phyloP scores from a whole-genome alignment of 92 coral and sea anemone species.

The Anthopleura xanthogrammica region DNA sequence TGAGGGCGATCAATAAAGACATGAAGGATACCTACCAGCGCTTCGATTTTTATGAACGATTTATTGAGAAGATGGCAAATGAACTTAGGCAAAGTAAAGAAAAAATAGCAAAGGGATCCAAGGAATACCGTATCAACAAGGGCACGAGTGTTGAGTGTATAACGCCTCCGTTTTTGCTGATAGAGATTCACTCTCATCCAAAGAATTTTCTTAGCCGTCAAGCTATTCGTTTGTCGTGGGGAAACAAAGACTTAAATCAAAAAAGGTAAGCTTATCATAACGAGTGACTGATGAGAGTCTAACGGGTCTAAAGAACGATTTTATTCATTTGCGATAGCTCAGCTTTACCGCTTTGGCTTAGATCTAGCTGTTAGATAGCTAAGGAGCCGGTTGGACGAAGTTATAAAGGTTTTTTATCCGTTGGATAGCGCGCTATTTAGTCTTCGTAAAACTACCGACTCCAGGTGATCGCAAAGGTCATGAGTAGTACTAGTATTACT shows the following conservation, averaged over 20 bases:
- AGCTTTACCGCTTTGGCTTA: too few relatives aligned
- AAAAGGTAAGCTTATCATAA: conserved; percentile 13
- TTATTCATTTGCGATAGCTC: too few relatives aligned
- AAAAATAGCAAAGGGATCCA: background rate
- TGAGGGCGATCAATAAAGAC: background rate
- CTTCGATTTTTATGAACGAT: background rate
- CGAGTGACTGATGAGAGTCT: too few relatives aligned
- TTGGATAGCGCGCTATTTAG: too few relatives aligned
- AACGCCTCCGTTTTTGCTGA: conserved; percentile 52
- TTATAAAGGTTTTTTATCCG: too few relatives aligned
- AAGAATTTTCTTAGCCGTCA: conserved; percentile 57
- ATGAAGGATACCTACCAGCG: background rate
- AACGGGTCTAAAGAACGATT: too few relatives aligned
- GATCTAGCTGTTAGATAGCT: too few relatives aligned
- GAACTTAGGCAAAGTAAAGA: background rate
- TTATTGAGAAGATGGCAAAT: background rate
- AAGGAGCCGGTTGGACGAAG: too few relatives aligned
- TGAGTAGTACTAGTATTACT: too few relatives aligned
- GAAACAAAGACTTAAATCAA: conserved; percentile 49
- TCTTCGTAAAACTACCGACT: too few relatives aligned
- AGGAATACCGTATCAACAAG: background rate
- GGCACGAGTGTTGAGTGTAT: conserved; percentile 33
- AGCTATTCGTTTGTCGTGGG: conserved; percentile 83
- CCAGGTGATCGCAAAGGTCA: too few relatives aligned
- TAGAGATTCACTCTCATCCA: conserved; percentile 69